Conservation (phyloP, 2,113 vertebrate species). For the Carlito syrichta region DNA sequence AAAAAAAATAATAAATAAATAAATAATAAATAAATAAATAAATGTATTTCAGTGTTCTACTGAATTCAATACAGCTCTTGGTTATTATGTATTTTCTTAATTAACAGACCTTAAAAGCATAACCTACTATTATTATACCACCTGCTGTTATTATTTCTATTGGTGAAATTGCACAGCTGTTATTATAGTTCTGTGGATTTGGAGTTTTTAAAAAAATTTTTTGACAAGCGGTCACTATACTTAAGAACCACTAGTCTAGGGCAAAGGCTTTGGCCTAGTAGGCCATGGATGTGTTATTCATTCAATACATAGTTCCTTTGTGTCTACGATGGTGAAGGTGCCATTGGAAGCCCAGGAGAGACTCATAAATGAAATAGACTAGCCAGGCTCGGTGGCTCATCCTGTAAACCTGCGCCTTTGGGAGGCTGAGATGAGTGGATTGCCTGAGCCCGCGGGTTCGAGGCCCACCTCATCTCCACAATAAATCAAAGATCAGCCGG, state of each 20-base stretch:
- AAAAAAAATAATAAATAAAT: no score
- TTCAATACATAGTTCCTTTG: not conserved
- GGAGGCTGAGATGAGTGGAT: no score
- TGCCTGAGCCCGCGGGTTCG: no score
- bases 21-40: no score
- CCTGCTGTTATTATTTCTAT: no score
- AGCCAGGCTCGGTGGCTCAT: no score
- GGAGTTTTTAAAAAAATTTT: no score
- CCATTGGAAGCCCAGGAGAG: not conserved
- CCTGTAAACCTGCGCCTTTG: no score
- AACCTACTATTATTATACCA: not conserved
- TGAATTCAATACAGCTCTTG: not conserved
- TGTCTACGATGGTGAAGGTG: not conserved
- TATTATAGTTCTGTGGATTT: no score
- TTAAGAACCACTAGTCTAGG: not conserved
- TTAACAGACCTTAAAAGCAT: not conserved
- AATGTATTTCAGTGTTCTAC: not conserved
- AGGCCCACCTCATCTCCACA: no score
- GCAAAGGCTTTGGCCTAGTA: not conserved
- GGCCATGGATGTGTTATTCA: not conserved
- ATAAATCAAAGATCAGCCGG: no score
- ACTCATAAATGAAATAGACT: not conserved
- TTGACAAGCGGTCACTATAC: not conserved
- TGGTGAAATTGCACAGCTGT: no score
- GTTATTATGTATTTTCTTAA: not conserved